phyloP scores from a whole-genome alignment of 2,113 vertebrate genomes.

The Ardeotis arabs region DNA sequence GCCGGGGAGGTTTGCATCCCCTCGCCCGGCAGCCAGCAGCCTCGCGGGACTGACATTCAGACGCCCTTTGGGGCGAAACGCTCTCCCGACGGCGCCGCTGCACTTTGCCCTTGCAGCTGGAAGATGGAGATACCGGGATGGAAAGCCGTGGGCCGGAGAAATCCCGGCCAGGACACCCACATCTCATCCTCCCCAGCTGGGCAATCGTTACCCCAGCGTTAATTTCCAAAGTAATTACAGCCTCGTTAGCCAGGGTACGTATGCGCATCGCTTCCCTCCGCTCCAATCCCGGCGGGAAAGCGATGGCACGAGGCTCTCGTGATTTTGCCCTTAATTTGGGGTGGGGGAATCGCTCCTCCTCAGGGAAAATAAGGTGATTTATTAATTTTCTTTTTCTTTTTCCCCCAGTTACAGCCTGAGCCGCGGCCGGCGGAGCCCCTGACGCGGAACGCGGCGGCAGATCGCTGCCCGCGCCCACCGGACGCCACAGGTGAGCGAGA shows the following conservation, averaged over 20 bases:
- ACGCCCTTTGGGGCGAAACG: background rate
- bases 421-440: too few relatives aligned
- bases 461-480: background rate
- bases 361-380: background rate
- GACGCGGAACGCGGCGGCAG: background rate
- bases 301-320: accelerated
- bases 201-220: accelerated
- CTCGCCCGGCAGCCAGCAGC: background rate
- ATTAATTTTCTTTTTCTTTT: background rate
- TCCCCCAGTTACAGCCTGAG: too few relatives aligned
- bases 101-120: background rate
- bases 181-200: accelerated
- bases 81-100: too few relatives aligned
- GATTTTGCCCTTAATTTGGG: too few relatives aligned
- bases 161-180: accelerated
- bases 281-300: background rate
- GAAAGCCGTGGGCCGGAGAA: accelerated
- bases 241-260: accelerated
- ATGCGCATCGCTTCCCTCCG: accelerated
- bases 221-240: background rate
- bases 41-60: background rate
- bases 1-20: accelerated
- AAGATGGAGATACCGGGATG: background rate
- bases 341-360: too few relatives aligned
- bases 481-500: background rate